Conservation (phyloP, 2,888 invertebrate genomes). For the Crossocerus cetratus region DNA sequence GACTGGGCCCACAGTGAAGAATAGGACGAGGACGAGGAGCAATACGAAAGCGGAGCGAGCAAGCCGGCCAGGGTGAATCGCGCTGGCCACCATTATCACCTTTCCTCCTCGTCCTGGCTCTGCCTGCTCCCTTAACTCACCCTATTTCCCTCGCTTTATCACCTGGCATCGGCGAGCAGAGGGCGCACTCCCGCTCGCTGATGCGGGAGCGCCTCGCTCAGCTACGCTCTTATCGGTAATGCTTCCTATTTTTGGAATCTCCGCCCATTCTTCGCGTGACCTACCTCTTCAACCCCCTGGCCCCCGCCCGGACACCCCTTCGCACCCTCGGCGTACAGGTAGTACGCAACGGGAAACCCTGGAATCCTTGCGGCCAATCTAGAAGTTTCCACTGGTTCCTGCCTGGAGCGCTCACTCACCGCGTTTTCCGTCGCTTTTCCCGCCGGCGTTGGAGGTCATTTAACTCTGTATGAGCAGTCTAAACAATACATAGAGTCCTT, state of each 20-base stretch:
- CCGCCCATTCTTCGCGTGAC: conserved; percentile 76
- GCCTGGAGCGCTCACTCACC: no score
- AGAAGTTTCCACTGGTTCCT: no score
- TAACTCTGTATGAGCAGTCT: no score
- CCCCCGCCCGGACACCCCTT: neutral
- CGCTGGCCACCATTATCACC: conserved; percentile 54
- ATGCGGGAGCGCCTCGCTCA: conserved; percentile 63
- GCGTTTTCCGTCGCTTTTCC: no score
- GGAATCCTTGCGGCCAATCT: neutral
- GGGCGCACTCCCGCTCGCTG: conserved; percentile 42
- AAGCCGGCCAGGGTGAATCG: conserved; percentile 36
- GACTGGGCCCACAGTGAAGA: conserved; percentile 17
- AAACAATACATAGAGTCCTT: no score
- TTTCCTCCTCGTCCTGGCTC: conserved; percentile 48
- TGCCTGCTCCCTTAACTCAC: conserved; percentile 63
- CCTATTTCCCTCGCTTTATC: conserved; percentile 73
- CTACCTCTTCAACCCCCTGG: conserved; percentile 54
- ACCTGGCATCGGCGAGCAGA: conserved; percentile 70
- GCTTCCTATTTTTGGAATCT: conserved; percentile 76
- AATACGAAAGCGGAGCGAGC: conserved; percentile 26
- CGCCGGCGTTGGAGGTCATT: no score
- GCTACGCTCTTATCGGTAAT: conserved; percentile 73
- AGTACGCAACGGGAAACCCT: conserved; percentile 4
- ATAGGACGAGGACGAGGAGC: neutral
- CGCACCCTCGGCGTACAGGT: conserved; percentile 15